Conservation (phyloP, 2,888 invertebrate genomes). For the Morinoia aosen region DNA sequence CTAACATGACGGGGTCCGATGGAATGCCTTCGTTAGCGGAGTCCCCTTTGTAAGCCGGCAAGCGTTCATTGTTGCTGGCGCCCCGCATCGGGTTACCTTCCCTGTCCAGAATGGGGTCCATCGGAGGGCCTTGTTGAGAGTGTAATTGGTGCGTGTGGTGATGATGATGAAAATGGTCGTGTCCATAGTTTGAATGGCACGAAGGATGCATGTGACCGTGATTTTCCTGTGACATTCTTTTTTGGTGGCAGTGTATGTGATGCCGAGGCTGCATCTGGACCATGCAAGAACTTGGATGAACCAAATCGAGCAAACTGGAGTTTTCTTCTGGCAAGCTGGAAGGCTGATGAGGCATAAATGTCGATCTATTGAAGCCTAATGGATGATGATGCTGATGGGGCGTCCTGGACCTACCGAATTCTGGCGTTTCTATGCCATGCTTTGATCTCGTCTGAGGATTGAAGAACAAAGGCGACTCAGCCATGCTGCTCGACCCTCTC, state of each 20-base stretch:
- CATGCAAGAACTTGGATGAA: background rate
- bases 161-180: constrained; percentile 36
- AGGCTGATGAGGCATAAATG: constrained; percentile 53
- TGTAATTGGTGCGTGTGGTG: constrained; percentile 36
- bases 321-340: constrained; percentile 41
- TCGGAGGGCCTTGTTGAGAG: background rate
- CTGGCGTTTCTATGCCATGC: background rate
- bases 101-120: constrained; percentile 19
- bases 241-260: constrained; percentile 33
- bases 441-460: background rate
- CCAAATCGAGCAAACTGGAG: background rate
- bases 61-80: background rate
- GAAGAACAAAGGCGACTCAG: constrained; percentile 7
- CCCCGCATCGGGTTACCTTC: constrained; percentile 20
- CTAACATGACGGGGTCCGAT: constrained; percentile 4
- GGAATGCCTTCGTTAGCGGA: constrained; percentile 5
- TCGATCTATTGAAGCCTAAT: background rate
- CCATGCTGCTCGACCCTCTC: background rate
- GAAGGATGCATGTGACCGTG: background rate
- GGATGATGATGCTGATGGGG: constrained; percentile 49
- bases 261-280: constrained; percentile 39
- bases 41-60: constrained; percentile 34
- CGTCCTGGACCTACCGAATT: constrained; percentile 16
- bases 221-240: background rate
- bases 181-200: background rate